A percentile compares a stretch with the other conserved stretches of the same genome.
These are phyloP conservation scores for Corythornis madagascariensis DNA, from an alignment of 2,113 vertebrate genomes.

Conservation along the genomic window DNA sequence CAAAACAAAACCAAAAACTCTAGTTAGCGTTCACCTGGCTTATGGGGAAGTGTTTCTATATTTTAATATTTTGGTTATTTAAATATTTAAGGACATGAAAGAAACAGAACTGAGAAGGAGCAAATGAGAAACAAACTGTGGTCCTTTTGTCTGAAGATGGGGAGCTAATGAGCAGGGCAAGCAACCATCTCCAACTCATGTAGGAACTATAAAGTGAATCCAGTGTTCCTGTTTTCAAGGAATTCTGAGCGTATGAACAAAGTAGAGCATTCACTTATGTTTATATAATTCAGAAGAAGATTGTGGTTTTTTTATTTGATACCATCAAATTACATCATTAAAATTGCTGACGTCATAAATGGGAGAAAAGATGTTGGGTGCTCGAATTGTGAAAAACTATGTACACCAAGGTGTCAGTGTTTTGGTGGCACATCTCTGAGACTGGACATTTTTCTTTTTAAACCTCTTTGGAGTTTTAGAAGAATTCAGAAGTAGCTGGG, in stretches of 20 bases:
- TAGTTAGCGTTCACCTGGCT: constrained; percentile 47
- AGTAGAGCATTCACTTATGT: neutral
- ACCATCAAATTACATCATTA: neutral
- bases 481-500: neutral
- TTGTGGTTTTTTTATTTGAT: neutral
- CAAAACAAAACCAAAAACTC: neutral
- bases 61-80: constrained; percentile 62
- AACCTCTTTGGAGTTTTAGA: neutral
- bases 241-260: neutral
- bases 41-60: constrained; percentile 63
- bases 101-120: neutral
- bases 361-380: neutral
- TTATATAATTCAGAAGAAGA: neutral
- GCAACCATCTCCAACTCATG: neutral
- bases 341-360: neutral
- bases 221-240: neutral
- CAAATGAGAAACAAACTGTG: neutral
- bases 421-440: neutral
- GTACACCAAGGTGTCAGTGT: neutral
- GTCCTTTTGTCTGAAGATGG: neutral
- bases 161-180: neutral
- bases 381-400: neutral
- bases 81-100: constrained; percentile 56
- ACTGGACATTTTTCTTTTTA: neutral
- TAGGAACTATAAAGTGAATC: neutral